These are phyloP conservation scores for Synodontis membranacea DNA, from an alignment of 2,113 vertebrate species.

Conservation along the genomic window DNA sequence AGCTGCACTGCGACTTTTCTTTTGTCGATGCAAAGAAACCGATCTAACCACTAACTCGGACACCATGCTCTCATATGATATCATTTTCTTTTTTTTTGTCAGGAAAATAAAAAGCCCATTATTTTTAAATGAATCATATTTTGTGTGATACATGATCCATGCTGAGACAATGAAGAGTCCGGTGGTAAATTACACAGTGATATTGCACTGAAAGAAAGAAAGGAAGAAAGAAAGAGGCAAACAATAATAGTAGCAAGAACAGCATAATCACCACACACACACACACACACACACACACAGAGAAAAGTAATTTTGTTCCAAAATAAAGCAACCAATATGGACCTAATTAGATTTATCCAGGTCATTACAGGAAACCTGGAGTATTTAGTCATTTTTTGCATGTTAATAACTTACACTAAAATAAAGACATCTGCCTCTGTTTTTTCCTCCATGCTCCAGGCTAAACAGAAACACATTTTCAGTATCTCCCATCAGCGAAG, in stretches of 20 bases:
- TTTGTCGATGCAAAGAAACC: constrained; percentile 5
- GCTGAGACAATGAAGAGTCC: neutral
- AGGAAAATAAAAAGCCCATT: neutral
- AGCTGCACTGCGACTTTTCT: neutral
- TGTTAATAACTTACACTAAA: constrained; percentile 60
- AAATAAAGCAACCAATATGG: neutral
- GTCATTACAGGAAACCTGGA: neutral
- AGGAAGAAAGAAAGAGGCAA: neutral
- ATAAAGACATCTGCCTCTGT: constrained; percentile 63
- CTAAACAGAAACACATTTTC: constrained; percentile 67
- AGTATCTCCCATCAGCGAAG: constrained; percentile 50
- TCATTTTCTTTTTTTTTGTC: neutral
- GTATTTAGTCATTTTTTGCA: neutral
- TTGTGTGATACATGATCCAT: neutral
- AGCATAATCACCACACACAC: neutral
- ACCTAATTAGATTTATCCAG: neutral
- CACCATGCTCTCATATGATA: neutral
- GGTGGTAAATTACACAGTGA: neutral
- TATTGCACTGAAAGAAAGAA: neutral
- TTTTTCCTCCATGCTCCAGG: constrained; percentile 49
- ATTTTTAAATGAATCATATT: neutral
- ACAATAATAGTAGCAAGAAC: neutral
- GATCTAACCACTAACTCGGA: neutral
- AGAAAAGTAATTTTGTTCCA: neutral
- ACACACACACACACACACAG: neutral